These are phyloP conservation scores for Meteorus colon DNA, from an alignment of 2,888 invertebrate species.

Conservation along the genomic window DNA sequence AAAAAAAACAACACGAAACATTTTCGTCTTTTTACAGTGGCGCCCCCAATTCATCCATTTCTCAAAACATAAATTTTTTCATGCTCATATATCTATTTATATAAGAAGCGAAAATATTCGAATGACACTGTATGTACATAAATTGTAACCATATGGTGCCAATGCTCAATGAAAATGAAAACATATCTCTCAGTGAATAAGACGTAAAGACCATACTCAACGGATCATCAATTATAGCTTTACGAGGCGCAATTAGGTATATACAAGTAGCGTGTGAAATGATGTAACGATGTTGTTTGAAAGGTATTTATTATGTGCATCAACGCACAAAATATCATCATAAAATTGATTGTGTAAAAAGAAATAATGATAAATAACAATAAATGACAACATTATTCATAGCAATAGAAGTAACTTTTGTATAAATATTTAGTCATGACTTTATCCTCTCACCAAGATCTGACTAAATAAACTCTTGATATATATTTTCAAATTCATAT, in stretches of 20 bases:
- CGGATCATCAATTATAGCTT: slow-evolving; percentile 39
- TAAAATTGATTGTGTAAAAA: neutral
- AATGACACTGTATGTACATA: neutral
- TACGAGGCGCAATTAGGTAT: slow-evolving; percentile 37
- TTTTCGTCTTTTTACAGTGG: too few species aligned
- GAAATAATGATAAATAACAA: neutral
- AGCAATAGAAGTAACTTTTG: neutral
- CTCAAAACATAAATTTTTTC: neutral
- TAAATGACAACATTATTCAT: neutral
- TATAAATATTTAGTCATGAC: neutral
- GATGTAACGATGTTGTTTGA: slow-evolving; percentile 36
- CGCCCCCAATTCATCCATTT: neutral
- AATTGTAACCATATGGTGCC: slow-evolving; percentile 9
- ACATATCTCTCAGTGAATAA: slow-evolving; percentile 32
- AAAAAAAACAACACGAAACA: too few species aligned
- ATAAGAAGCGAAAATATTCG: slow-evolving; percentile 20
- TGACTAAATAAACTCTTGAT: neutral
- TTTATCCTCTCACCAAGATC: neutral
- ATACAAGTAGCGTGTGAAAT: slow-evolving; percentile 2
- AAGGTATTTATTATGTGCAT: slow-evolving; percentile 32
- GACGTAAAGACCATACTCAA: slow-evolving; percentile 33
- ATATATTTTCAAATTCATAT: neutral
- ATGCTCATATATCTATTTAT: slow-evolving; percentile 1
- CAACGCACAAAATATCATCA: slow-evolving; percentile 17
- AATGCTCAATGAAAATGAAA: slow-evolving; percentile 22